Conservation (phyloP, 2,888 invertebrate genomes). For the Bellardia bayeri region DNA sequence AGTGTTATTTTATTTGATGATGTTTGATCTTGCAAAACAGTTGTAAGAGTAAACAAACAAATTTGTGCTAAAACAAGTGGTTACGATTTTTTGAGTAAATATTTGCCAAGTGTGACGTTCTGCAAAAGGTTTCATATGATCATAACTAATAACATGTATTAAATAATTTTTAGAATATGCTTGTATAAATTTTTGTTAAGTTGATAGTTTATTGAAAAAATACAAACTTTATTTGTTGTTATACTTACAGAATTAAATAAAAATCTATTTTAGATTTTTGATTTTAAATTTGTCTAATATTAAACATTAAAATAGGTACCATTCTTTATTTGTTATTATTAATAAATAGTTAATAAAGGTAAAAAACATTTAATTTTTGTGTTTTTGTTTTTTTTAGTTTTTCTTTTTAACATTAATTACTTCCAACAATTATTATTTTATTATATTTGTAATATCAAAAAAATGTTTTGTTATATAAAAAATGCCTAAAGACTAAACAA, state of each 20-base stretch:
- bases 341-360: constrained; percentile 69
- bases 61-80: too few species aligned
- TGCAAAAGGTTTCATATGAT: too few species aligned
- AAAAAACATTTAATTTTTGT: constrained; percentile 72
- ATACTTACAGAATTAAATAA: constrained; percentile 69
- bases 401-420: constrained; percentile 62
- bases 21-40: too few species aligned
- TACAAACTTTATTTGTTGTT: constrained; percentile 75
- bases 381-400: constrained; percentile 41
- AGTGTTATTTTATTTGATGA: too few species aligned
- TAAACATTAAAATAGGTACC: constrained; percentile 74
- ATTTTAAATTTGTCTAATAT: constrained; percentile 66
- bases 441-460: constrained; percentile 64
- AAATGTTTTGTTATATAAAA: constrained; percentile 61
- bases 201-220: constrained; percentile 73
- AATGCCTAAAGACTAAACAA: constrained; percentile 67
- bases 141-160: too few species aligned
- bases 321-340: constrained; percentile 61
- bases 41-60: too few species aligned
- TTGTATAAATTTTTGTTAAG: neutral
- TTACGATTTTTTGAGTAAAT: too few species aligned
- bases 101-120: too few species aligned
- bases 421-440: constrained; percentile 63
- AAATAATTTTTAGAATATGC: neutral
- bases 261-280: constrained; percentile 60